Percentiles rank a stretch among this genome's conserved stretches.
phyloP scores from a whole-genome alignment of 2,113 vertebrate species.

The Siniperca chuatsi region DNA sequence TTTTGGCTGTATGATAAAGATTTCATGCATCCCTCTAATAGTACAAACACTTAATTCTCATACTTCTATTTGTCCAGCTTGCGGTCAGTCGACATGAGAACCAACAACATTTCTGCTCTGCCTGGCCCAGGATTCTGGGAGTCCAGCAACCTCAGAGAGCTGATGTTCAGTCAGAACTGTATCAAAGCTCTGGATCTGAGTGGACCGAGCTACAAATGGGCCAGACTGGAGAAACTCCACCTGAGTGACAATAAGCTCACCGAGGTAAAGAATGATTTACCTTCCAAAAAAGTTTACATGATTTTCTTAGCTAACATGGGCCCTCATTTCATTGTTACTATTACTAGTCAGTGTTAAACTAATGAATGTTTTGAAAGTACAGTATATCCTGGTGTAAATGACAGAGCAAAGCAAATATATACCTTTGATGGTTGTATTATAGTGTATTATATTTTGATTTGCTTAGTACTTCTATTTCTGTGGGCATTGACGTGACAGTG shows the following conservation, averaged over 20 bases:
- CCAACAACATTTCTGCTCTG: constrained; percentile 87
- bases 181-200: constrained; percentile 89
- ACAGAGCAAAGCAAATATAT: background rate
- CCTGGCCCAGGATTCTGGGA: constrained; percentile 89
- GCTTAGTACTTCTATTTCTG: no score
- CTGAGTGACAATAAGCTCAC: constrained; percentile 91
- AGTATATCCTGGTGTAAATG: background rate
- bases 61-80: constrained; percentile 79
- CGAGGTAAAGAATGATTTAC: constrained; percentile 83
- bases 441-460: no score
- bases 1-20: background rate
- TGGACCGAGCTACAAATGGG: constrained; percentile 88
- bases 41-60: background rate
- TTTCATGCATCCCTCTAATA: background rate
- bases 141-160: constrained; percentile 91
- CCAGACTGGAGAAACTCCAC: constrained; percentile 93
- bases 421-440: background rate
- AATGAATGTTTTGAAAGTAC: background rate
- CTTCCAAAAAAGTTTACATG: background rate
- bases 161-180: constrained; percentile 92
- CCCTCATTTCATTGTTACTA: no score
- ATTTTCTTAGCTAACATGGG: background rate
- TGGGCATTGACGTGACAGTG: no score
- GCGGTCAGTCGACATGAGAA: constrained; percentile 92
- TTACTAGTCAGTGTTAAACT: background rate